phyloP scores from a whole-genome alignment of 2,797 vertebrate genomes.

The Anniella stebbinsi region DNA sequence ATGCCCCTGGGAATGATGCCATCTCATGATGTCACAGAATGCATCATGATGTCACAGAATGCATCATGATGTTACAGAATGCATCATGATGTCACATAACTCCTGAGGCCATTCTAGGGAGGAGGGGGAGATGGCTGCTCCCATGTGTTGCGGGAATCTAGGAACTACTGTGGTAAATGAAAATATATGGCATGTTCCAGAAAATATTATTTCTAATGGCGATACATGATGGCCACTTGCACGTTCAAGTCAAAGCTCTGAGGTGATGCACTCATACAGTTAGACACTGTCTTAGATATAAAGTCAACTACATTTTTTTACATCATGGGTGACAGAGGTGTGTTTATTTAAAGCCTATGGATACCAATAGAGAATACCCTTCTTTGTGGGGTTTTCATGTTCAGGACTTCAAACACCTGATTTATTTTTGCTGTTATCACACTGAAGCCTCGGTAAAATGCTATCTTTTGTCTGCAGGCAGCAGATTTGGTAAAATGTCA shows the following conservation, averaged over 20 bases:
- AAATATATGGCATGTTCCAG: background rate
- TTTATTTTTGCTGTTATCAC: slow-evolving; percentile 39
- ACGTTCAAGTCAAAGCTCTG: background rate
- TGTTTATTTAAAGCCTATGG: slow-evolving; percentile 32
- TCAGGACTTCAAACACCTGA: slow-evolving; percentile 29
- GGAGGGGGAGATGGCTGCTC: no score
- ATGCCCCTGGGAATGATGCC: background rate
- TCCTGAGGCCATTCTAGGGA: no score
- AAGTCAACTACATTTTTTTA: slow-evolving; percentile 20
- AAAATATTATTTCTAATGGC: background rate
- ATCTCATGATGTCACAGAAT: no score
- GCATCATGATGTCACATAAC: background rate
- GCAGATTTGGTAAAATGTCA: slow-evolving; percentile 29
- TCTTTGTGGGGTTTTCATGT: slow-evolving; percentile 30
- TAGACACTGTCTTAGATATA: background rate
- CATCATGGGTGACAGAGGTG: background rate
- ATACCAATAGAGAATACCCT: slow-evolving; percentile 7
- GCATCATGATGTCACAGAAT: background rate
- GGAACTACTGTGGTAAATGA: background rate
- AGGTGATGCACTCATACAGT: background rate
- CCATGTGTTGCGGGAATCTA: background rate
- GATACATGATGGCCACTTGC: background rate
- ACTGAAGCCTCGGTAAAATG: slow-evolving; percentile 14
- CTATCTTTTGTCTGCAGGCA: slow-evolving; percentile 39
- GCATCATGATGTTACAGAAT: background rate